These are phyloP conservation scores for Chirona hameri DNA, from an alignment of 2,888 invertebrate species.

Conservation along the genomic window DNA sequence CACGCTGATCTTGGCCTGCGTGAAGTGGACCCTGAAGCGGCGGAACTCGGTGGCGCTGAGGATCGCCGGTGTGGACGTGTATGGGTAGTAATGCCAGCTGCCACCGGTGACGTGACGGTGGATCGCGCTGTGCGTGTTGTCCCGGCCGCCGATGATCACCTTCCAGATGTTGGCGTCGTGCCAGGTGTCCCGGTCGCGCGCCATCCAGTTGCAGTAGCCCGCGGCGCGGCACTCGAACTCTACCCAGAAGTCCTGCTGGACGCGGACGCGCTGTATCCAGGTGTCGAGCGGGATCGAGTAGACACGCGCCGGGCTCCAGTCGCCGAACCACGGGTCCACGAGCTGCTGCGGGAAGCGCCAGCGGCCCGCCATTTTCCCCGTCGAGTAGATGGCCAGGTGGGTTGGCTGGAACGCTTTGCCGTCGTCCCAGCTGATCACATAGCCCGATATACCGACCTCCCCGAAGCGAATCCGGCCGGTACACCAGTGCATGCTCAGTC, in stretches of 20 bases:
- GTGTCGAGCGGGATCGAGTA: constrained; percentile 2
- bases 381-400: background rate
- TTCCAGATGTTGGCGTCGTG: background rate
- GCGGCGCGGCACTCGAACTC: background rate
- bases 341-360: constrained; percentile 1
- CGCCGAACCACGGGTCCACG: constrained; percentile 9
- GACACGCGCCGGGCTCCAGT: background rate
- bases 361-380: background rate
- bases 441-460: background rate
- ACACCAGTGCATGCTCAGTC: background rate
- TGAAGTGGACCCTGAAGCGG: constrained; percentile 24
- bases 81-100: background rate
- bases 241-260: background rate
- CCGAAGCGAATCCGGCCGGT: background rate
- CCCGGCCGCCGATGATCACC: background rate
- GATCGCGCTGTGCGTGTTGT: background rate
- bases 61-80: background rate
- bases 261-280: background rate
- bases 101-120: background rate
- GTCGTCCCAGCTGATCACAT: background rate
- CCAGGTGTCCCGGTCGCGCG: background rate
- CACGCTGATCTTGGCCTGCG: background rate
- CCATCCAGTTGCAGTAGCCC: background rate
- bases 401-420: background rate
- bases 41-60: constrained; percentile 26